Conservation (phyloP, 2,797 vertebrate species). For the Tenualosa thibaudeaui region DNA sequence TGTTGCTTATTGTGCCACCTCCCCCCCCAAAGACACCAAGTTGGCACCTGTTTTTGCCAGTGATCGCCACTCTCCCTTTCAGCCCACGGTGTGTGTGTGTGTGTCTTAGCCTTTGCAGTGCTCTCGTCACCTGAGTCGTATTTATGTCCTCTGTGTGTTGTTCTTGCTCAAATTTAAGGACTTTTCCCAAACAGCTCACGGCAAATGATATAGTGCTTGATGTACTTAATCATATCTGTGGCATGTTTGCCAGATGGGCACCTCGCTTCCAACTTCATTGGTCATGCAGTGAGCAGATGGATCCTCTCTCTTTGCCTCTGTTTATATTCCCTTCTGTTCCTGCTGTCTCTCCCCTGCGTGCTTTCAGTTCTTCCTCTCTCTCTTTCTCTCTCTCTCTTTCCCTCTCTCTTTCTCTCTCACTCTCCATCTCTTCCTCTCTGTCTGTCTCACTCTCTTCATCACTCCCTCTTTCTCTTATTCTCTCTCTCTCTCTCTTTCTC, state of each 20-base stretch:
- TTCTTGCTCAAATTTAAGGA: not conserved
- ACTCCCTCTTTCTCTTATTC: not conserved
- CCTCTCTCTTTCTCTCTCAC: not conserved
- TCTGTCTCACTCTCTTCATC: not conserved
- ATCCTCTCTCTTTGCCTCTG: constrained; percentile 4
- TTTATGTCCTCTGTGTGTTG: not conserved
- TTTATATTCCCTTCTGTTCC: not conserved
- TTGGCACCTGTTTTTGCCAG: not conserved
- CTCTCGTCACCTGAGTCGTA: not conserved
- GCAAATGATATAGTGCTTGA: not conserved
- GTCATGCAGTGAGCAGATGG: not conserved
- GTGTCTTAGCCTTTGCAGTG: not conserved
- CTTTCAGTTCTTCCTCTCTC: not conserved
- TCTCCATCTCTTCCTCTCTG: not conserved
- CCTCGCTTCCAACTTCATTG: not conserved
- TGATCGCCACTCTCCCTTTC: not conserved
- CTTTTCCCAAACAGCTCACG: not conserved
- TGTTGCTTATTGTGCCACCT: not conserved
- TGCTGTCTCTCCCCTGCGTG: not conserved
- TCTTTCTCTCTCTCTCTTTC: not conserved
- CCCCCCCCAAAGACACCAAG: not conserved
- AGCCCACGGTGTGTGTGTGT: too few relatives aligned
- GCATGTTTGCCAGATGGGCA: not conserved
- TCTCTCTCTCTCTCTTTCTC: not conserved
- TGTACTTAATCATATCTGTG: not conserved